phyloP scores from a whole-genome alignment of 2,113 vertebrate genomes.

The Hippocampus mohnikei region DNA sequence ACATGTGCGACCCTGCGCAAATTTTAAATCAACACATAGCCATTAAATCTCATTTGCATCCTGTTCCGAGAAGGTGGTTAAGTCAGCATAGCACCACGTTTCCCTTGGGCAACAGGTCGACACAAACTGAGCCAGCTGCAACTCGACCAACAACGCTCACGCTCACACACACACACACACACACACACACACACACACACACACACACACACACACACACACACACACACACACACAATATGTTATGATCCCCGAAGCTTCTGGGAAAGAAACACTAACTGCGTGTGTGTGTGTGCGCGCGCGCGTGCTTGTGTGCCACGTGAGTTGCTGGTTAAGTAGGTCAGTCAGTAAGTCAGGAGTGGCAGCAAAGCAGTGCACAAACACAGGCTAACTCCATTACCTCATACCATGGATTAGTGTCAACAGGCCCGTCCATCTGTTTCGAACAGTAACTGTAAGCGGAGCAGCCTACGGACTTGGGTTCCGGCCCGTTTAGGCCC shows the following conservation, averaged over 20 bases:
- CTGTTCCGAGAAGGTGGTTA: neutral
- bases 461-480: constrained; percentile 15
- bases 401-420: constrained; percentile 67
- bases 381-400: constrained; percentile 66
- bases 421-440: constrained; percentile 63
- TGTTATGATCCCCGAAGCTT: constrained; percentile 17
- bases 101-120: neutral
- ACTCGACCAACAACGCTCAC: constrained; percentile 1
- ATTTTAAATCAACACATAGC: neutral
- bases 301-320: constrained; percentile 48
- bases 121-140: neutral
- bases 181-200: constrained; percentile 4
- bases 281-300: constrained; percentile 19
- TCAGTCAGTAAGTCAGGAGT: constrained; percentile 68
- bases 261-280: constrained; percentile 35
- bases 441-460: constrained; percentile 33
- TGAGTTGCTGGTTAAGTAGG: constrained; percentile 65
- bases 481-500: neutral
- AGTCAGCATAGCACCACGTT: neutral
- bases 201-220: neutral
- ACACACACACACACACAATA: neutral
- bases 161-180: constrained; percentile 2
- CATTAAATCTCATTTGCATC: neutral
- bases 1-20: neutral
- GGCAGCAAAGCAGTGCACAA: constrained; percentile 53